Conservation (phyloP, 2,797 vertebrate species). For the Platyrinchus mystaceus region DNA sequence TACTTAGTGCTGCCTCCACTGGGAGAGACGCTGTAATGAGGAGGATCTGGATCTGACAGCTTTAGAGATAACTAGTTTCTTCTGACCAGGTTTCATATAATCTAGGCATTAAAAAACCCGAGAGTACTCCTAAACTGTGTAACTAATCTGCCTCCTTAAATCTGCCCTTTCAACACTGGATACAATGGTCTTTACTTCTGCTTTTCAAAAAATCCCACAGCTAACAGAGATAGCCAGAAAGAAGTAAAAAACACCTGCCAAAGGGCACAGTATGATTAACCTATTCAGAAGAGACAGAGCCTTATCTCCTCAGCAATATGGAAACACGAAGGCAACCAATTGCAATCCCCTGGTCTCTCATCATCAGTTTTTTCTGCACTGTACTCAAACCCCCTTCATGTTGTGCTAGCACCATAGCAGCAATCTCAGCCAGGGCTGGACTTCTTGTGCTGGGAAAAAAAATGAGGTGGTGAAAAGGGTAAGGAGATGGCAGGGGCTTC, state of each 20-base stretch:
- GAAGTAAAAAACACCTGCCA: not conserved
- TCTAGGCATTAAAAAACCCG: not conserved
- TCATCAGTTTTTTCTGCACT: not conserved
- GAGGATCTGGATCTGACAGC: not conserved
- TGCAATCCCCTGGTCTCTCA: not conserved
- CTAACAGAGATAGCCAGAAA: not conserved
- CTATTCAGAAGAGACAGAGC: not conserved
- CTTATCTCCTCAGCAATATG: not conserved
- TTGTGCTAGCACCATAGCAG: not conserved
- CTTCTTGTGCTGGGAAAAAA: not conserved
- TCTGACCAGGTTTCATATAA: not conserved
- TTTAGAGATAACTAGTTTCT: not conserved
- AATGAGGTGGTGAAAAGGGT: not conserved
- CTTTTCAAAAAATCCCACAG: not conserved
- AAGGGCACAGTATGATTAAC: not conserved
- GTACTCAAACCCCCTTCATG: fast-evolving
- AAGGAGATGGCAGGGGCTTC: not conserved
- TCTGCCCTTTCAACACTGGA: not conserved
- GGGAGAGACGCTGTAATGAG: not conserved
- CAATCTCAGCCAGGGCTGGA: not conserved
- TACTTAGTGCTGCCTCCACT: not conserved
- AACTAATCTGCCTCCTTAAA: not conserved
- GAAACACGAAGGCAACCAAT: not conserved
- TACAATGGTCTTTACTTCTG: not conserved
- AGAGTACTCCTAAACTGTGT: not conserved